A percentile compares a stretch with the other conserved stretches of the same genome.
Conservation (phyloP, 2,888 invertebrate genomes). For the Archips crataeganus region DNA sequence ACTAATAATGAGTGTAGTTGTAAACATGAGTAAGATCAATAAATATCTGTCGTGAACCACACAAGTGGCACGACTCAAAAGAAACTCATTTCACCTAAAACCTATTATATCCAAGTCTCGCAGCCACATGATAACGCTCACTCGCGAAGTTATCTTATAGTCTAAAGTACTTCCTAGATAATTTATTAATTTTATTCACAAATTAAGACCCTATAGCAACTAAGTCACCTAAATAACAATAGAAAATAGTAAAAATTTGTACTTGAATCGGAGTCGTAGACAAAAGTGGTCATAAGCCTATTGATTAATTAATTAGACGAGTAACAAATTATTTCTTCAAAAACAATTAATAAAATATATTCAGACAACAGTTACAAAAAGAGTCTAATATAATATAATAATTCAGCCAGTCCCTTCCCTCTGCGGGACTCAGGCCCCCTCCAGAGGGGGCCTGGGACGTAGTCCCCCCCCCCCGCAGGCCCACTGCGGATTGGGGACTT, state of each 20-base stretch:
- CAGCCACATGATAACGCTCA: slow-evolving; percentile 10
- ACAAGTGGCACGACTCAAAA: not conserved
- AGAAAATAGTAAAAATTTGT: slow-evolving; percentile 84
- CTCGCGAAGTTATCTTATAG: slow-evolving; percentile 31
- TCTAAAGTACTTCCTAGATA: slow-evolving; percentile 35
- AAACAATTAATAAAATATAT: slow-evolving; percentile 84
- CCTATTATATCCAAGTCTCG: slow-evolving; percentile 8
- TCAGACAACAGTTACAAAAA: slow-evolving; percentile 80
- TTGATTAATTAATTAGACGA: slow-evolving; percentile 65
- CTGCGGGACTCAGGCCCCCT: not conserved
- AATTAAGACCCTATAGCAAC: slow-evolving; percentile 55
- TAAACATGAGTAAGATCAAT: not conserved
- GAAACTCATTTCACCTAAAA: slow-evolving; percentile 5
- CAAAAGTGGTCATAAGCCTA: slow-evolving; percentile 65
- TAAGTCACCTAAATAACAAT: slow-evolving; percentile 83
- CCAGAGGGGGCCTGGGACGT: not conserved
- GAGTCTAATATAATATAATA: slow-evolving; percentile 56
- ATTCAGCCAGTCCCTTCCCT: not conserved
- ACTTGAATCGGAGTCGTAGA: slow-evolving; percentile 83
- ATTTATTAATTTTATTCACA: slow-evolving; percentile 39
- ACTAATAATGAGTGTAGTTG: not conserved
- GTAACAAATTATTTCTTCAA: slow-evolving; percentile 71
- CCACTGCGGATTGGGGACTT: not conserved
- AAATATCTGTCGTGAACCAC: not conserved
- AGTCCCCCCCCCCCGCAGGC: not conserved